Base-by-base conservation (phyloP, 92 coral and sea anemone genomes). In the Zoanthus gigantus region DNA sequence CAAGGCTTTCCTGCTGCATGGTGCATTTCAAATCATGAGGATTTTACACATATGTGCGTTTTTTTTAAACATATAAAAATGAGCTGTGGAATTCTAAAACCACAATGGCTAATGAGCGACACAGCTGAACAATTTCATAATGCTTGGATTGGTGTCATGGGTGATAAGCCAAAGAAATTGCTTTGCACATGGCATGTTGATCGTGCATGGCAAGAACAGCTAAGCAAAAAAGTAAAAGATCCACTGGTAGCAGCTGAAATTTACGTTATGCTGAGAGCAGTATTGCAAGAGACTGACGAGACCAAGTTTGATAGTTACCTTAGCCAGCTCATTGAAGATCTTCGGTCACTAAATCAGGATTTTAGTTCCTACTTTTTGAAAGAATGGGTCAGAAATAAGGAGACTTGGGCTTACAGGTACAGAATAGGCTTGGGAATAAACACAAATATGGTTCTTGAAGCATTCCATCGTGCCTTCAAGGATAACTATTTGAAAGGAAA, bases 151-250 rank as follows among this genome's bases (percentile, higher is more conserved):
- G 92, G 80, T 57, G 85, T 89, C 1, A 85, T 85, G 90, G 88
- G 88, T 48, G 58, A 28, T 44, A 32, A 76, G 15, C 89, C 89
- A 10, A 29, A 17, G 46, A 84, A 71, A 28, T 65, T 92, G 6
- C 32, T 92, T 2, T 92, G 92, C 23, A 84, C 90, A 13, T 89
- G 94, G 94, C 92, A 92, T 85, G 92, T 92, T 52, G 94, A 89
- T 57, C 66, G 84, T 11, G 92, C 92, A 16, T 92, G 92, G 90
- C 88, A 80, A 46, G 78, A 71, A 1, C 83, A 89, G 61, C 87
- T 92, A 14, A 15, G 82, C 15, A 71, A 65, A n/a, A 83, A 83
- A 47, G 88, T 83, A 1, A 54, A 82, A 13, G 88, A 88, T 54
- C 83, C 74, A 15, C 0, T 73, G 14, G 50, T 74, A 14, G 91